Evolutionary conservation across 1,140 invertebrate species (phyloP).

Genomic region (Drosophila obscura): DNA sequence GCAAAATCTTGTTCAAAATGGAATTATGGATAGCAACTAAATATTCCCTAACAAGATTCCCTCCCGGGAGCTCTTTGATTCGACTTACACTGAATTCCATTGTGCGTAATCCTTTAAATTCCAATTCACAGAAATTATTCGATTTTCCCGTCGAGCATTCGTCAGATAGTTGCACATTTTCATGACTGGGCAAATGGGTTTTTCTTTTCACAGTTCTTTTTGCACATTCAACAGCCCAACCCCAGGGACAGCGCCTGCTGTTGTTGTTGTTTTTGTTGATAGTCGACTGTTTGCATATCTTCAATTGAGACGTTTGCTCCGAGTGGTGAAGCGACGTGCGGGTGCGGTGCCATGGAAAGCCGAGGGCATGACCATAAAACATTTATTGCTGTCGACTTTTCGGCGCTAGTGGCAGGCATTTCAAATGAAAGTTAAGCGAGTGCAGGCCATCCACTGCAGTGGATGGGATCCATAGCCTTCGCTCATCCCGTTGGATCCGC

Average conservation of each 20-base stretch:
- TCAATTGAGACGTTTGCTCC: slow-evolving; percentile 26
- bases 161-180: too few relatives aligned
- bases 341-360: not conserved
- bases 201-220: too few relatives aligned
- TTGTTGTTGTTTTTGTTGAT: too few relatives aligned
- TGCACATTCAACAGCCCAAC: too few relatives aligned
- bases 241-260: too few relatives aligned
- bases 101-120: not conserved
- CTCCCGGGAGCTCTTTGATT: too few relatives aligned
- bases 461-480: too few relatives aligned
- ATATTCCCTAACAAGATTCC: not conserved
- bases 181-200: too few relatives aligned
- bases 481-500: not conserved
- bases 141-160: too few relatives aligned
- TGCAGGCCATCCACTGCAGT: slow-evolving; percentile 3
- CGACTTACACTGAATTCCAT: too few relatives aligned
- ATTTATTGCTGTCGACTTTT: slow-evolving; percentile 56
- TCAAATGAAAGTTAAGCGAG: slow-evolving; percentile 30
- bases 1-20: too few relatives aligned
- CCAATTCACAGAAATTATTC: not conserved
- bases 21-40: not conserved
- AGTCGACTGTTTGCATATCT: slow-evolving; percentile 4
- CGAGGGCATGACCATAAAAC: slow-evolving; percentile 33
- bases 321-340: not conserved
- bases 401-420: slow-evolving; percentile 33